Percentiles rank a stretch among this genome's conserved stretches.
These are phyloP conservation scores for Rhinophrynus dorsalis DNA, from an alignment of 2,797 vertebrate genomes.

Conservation along the genomic window DNA sequence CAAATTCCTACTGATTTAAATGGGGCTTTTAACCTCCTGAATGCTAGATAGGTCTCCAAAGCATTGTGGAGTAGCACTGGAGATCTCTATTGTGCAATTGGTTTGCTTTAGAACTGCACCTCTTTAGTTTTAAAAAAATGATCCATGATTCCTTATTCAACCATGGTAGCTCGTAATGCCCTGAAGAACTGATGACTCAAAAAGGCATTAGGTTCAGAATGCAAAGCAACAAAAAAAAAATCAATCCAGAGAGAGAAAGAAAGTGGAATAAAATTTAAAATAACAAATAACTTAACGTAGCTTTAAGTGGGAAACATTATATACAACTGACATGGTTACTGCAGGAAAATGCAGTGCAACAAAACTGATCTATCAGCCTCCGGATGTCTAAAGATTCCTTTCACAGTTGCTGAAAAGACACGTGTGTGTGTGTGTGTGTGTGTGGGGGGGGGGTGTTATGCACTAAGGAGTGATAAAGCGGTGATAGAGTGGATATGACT, in stretches of 20 bases:
- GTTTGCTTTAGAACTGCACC: no score
- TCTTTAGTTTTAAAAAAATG: no score
- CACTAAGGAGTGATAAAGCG: no score
- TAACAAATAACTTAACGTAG: slow-evolving; percentile 10
- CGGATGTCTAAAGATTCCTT: background rate
- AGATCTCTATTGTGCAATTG: no score
- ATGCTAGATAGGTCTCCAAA: no score
- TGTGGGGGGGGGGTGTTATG: no score
- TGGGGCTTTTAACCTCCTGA: no score
- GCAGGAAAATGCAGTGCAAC: background rate
- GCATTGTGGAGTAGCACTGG: no score
- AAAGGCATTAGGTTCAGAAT: slow-evolving; percentile 27
- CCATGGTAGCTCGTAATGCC: background rate
- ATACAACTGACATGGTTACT: slow-evolving; percentile 9
- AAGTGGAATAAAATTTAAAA: background rate
- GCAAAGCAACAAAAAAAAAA: background rate
- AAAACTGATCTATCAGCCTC: background rate
- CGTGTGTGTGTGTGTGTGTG: no score
- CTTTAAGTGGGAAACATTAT: slow-evolving; percentile 1
- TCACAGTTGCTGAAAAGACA: slow-evolving; percentile 20
- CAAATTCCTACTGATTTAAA: no score
- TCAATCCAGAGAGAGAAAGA: slow-evolving; percentile 1
- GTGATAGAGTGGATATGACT: no score
- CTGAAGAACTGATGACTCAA: slow-evolving; percentile 11
- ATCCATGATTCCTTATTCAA: background rate